phyloP scores from a whole-genome alignment of 2,888 invertebrate species.

The Macrosoma leucophasiata region DNA sequence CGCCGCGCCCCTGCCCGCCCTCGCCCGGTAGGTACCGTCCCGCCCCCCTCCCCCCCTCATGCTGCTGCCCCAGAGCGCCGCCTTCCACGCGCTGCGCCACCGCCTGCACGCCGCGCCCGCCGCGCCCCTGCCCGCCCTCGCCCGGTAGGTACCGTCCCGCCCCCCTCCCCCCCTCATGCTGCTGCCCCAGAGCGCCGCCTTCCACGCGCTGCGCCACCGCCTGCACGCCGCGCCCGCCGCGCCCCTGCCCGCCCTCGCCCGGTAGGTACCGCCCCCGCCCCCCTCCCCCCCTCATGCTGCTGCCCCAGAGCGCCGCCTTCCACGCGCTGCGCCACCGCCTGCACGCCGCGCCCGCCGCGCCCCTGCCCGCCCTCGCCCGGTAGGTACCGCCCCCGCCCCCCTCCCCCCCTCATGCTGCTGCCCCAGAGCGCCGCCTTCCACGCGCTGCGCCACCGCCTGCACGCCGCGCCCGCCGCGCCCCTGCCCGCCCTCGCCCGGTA shows the following conservation, averaged over 20 bases:
- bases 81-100: slow-evolving; percentile 89
- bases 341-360: slow-evolving; percentile 77
- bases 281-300: slow-evolving; percentile 93
- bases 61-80: slow-evolving; percentile 98
- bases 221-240: slow-evolving; percentile 79
- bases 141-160: slow-evolving; percentile 6
- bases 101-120: slow-evolving; percentile 78
- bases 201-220: slow-evolving; percentile 87
- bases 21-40: too few relatives aligned
- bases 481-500: too few relatives aligned
- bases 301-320: slow-evolving; percentile 98
- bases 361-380: slow-evolving; percentile 63
- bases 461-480: slow-evolving; percentile 77
- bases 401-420: slow-evolving; percentile 97
- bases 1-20: slow-evolving; percentile 79
- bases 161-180: slow-evolving; percentile 97
- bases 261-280: slow-evolving; percentile 47
- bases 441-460: slow-evolving; percentile 85
- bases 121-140: slow-evolving; percentile 75
- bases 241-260: slow-evolving; percentile 74
- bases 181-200: slow-evolving; percentile 97
- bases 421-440: slow-evolving; percentile 98
- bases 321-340: slow-evolving; percentile 87
- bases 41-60: too few relatives aligned
- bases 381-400: slow-evolving; percentile 11